Evolutionary conservation across 2,113 vertebrate species (phyloP), one percentile per base, ranked within the genome.

Genomic region (Clarias magur): DNA sequence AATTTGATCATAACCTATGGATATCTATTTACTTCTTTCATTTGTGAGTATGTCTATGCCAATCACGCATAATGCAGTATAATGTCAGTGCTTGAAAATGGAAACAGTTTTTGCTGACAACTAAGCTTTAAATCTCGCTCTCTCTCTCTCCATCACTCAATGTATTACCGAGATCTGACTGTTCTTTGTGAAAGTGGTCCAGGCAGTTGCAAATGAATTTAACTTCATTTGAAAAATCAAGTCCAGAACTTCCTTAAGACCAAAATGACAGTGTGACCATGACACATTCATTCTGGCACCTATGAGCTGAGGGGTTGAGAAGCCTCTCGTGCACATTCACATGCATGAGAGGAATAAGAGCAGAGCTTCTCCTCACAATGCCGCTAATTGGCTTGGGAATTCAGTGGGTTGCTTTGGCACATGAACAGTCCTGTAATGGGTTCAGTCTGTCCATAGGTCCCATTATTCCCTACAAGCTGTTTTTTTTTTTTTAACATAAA

Each of bases 171-270:
- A 80, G 56, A 34, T 27, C 16, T 10, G 10, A 65, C 62, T 62
- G 30, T 80, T 86, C 62, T 57, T 34, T 80, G 76, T 86, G 76
- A 72, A 86, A 34, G 25, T 56, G 30, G n/a, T 81, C 60, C 78
- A 86, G 38, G 65, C 59, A 56, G 81, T 42, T 80, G 78, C 57
- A 57, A 78, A 86, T 86, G 16, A 85, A 65, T 80, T 57, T 59
- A 6, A 81, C 56, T 30, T 80, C 30, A 38, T 63, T 86, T 81
- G 65, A 78, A 86, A 80, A 86, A 82, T 82, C 2, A 86, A 60
- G 54, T 81, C 65, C 85, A 86, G 85, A 81, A 25, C 54, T 70
- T 13, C 57, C 65, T 15, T 56, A 68, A 34, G 59, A 63, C 63
- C 65, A 81, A 86, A 48, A 70, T 70, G 30, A 72, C 2, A 15